phyloP scores from a whole-genome alignment of 2,113 vertebrate species.

The Eupsittula cactorum region DNA sequence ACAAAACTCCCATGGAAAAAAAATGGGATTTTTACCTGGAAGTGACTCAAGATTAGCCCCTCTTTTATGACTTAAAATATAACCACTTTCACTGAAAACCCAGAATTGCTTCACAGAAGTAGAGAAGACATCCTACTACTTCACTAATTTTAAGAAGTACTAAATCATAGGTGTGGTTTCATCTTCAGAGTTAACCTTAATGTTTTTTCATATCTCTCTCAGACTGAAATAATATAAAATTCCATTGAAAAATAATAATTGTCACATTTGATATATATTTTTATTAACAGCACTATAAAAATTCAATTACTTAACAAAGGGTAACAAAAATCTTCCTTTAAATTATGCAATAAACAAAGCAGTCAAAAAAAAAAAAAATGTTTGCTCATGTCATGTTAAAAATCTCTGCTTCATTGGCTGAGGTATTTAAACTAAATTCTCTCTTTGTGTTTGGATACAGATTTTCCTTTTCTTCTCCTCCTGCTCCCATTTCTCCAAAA shows the following conservation, averaged over 20 bases:
- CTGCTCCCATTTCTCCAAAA: background rate
- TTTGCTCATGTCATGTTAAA: conserved; percentile 3
- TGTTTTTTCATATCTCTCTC: conserved; percentile 14
- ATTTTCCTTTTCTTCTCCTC: background rate
- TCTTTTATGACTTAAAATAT: background rate
- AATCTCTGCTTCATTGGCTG: background rate
- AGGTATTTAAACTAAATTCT: conserved; percentile 7
- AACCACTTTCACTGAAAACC: background rate
- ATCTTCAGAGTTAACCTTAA: conserved; percentile 7
- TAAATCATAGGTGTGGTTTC: background rate
- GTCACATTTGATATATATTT: conserved; percentile 50
- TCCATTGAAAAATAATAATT: conserved; percentile 45
- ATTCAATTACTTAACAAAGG: conserved; percentile 59
- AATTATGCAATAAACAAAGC: conserved; percentile 61
- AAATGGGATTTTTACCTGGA: conserved; percentile 36
- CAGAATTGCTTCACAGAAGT: background rate
- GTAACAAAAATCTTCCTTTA: conserved; percentile 35
- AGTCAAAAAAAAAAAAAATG: background rate
- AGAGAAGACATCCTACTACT: background rate
- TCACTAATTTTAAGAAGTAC: background rate
- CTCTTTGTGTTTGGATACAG: background rate
- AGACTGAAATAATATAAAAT: conserved; percentile 53
- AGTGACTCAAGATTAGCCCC: conserved; percentile 1
- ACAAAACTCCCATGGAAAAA: background rate
- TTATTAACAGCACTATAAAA: conserved; percentile 63